These are phyloP conservation scores for Paraescarpia echinospica DNA, from an alignment of 1,140 invertebrate genomes.

Conservation along the genomic window DNA sequence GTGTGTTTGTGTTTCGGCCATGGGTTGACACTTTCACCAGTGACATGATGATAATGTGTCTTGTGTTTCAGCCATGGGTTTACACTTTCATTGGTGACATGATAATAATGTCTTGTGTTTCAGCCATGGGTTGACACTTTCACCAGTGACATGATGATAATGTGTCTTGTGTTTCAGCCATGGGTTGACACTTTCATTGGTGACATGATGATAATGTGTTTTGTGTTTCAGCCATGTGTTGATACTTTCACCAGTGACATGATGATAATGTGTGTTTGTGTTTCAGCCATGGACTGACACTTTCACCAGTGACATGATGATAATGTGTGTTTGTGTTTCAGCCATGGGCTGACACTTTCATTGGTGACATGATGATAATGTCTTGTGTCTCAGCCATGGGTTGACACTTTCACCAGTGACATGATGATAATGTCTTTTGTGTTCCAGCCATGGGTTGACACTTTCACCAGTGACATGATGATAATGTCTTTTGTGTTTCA, in stretches of 20 bases:
- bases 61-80: too few relatives aligned
- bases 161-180: too few relatives aligned
- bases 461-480: constrained; percentile 82
- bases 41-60: too few relatives aligned
- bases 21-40: too few relatives aligned
- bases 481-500: constrained; percentile 65
- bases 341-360: constrained; percentile 96
- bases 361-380: too few relatives aligned
- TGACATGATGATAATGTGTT: constrained; percentile 80
- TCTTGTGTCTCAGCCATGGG: constrained; percentile 73
- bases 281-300: too few relatives aligned
- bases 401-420: constrained; percentile 87
- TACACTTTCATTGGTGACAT: constrained; percentile 94
- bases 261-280: constrained; percentile 76
- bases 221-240: constrained; percentile 72
- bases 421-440: constrained; percentile 36
- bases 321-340: constrained; percentile 63
- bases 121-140: too few relatives aligned
- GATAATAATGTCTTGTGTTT: too few relatives aligned
- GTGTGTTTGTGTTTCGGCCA: constrained; percentile 67
- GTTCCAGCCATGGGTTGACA: constrained; percentile 86
- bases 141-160: too few relatives aligned
- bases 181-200: constrained; percentile 83
- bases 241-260: constrained; percentile 73
- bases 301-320: constrained; percentile 87